Base-by-base conservation (phyloP, 1,140 invertebrate species). In the Notospermus geniculatus region DNA sequence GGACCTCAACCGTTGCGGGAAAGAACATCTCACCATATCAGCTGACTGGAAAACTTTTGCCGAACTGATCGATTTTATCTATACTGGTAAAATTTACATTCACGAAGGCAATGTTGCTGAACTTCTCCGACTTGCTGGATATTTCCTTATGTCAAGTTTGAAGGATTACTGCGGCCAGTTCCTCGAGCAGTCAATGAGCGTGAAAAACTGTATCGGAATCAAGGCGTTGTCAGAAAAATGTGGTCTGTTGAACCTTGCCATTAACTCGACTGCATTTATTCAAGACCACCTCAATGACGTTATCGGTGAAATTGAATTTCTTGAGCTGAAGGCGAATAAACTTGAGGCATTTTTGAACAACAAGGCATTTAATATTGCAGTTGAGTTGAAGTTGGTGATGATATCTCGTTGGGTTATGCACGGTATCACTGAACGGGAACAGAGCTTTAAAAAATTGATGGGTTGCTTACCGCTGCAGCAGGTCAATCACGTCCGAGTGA, bases 101-200 rank as follows among this genome's bases (percentile, higher is more conserved):
- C 83, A 87, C 68, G 82, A 86, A 67, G 81, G 81, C 27, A 87
- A 85, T 74, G 86, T 89, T 57, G 80, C 83, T 29, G 87, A 88
- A 75, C 68, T 89, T 15, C 71, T 89, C 30, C 81, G 84, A 65
- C 72, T 89, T 55, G 83, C 87, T 28, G 86, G 87, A 77, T 85
- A 87, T 75, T 87, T 89, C 71, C 77, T 87, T 64, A 82, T 89
- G 23, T 77, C 80, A 2, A 85, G 85, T 68, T 71, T 89, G 55
- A 86, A 87, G 70, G 81, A 83, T 62, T 85, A 87, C 66, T 89
- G 88, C 82, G 85, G 85, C 60, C 86, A 87, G 63, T 88, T 85
- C 66, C 75, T 89, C 59, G 83, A 87, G 56, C 79, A 84, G 36
- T 86, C 86, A 75, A 70, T 89, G 46, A 85, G 86, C 74, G 73